Base-by-base conservation (phyloP, 2,797 vertebrate species). In the Phalloptychus januarius region DNA sequence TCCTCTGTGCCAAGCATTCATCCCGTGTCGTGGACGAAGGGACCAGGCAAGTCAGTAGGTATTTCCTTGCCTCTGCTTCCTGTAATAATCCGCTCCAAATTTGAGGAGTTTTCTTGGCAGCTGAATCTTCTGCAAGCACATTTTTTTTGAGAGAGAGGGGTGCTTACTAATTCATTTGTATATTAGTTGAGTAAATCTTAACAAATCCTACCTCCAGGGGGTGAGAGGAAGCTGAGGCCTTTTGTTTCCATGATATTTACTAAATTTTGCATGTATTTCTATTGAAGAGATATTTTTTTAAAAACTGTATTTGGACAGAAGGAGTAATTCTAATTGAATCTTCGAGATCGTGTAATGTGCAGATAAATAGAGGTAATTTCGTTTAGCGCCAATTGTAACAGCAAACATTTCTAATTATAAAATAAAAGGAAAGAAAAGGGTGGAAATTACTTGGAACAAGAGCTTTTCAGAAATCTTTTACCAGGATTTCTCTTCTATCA, bases 1-100 rank as follows among this genome's bases (percentile, higher is more conserved):
- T 45, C 15, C 42, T 82, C 90, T 83, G 87, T 91, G 93, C 94
- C 95, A 95, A 93, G 86, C 92, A 85, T 93, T 93, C 90, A 88
- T 91, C 88, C 86, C 31, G 87, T 93, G 86, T 92, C 74, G 83
- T n/a, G 87, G 94, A 95, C 87, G 85, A 81, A 91, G 89, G 83
- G 91, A 93, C 87, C 89, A 70, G 86, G 91, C 90, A 78, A 84
- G 81, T 88, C 86, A 86, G 89, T 93, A 93, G 92, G 92, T 94
- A 91, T 95, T 95, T 95, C 86, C 92, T 88, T 91, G 90, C 79
- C 85, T 83, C 85, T 85, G 83, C 86, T 91, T 93, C 87, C 91
- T 89, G 87, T 23, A 40, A 88, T 85, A 81, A 89, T 93, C 89
- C 81, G 76, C 89, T 90, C 85, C 81, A 83, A 79, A 86, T 87